Evolutionary conservation across 2,797 vertebrate genomes (phyloP).

Genomic region (Anguilla marmorata): DNA sequence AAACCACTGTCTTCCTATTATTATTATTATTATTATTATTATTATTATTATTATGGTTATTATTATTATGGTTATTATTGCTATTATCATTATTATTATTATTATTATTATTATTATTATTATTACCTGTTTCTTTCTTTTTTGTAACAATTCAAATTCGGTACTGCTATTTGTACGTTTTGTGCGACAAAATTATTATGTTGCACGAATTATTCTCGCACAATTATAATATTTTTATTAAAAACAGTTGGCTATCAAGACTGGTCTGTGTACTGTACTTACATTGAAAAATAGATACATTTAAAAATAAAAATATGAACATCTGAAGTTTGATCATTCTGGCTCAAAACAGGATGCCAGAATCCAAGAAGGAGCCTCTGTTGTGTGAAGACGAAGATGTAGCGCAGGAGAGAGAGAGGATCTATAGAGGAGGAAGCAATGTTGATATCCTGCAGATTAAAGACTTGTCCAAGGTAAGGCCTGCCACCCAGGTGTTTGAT

Average conservation of each 20-base stretch:
- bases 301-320: not conserved
- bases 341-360: constrained; percentile 67
- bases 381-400: constrained; percentile 86
- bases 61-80: no score
- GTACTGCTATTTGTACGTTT: no score
- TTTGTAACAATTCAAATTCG: no score
- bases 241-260: not conserved
- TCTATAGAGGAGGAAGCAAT: constrained; percentile 80
- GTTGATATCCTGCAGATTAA: constrained; percentile 83
- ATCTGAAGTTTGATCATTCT: not conserved
- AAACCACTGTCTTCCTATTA: no score
- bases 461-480: constrained; percentile 86
- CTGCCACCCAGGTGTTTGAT: not conserved
- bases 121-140: no score
- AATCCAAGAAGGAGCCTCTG: constrained; percentile 54
- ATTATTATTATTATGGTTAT: no score
- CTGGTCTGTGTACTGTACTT: not conserved
- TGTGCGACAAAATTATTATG: no score
- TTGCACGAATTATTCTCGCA: no score
- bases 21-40: no score
- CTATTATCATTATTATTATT: no score
- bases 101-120: no score
- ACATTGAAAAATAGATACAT: not conserved
- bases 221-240: not conserved
- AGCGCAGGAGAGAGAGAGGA: constrained; percentile 85